Conservation (phyloP, 1,140 invertebrate genomes). For the Psilanteris sp. region DNA sequence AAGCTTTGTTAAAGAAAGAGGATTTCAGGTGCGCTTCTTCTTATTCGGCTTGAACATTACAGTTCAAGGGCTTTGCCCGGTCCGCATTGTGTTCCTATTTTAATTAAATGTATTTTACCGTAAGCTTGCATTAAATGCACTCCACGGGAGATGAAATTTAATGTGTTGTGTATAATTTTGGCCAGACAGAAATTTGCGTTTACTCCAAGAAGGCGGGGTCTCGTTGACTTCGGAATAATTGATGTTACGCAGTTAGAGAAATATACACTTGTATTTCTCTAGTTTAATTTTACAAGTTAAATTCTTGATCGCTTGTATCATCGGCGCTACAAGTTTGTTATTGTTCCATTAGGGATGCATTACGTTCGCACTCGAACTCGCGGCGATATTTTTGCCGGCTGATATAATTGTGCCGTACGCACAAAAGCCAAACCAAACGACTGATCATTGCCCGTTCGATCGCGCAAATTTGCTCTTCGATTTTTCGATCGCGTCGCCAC, state of each 20-base stretch:
- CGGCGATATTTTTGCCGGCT: no score
- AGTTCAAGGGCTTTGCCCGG: slow-evolving; percentile 21
- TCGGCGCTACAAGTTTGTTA: not conserved
- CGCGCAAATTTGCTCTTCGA: no score
- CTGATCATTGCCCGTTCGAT: no score
- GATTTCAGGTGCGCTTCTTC: slow-evolving; percentile 41
- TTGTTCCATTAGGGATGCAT: no score
- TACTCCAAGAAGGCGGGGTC: slow-evolving; percentile 40
- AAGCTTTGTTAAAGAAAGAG: slow-evolving; percentile 14
- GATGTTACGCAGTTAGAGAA: slow-evolving; percentile 49
- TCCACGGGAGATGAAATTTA: slow-evolving; percentile 44
- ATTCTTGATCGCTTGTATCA: slow-evolving; percentile 8
- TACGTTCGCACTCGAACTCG: no score
- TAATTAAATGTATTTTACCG: slow-evolving; percentile 51
- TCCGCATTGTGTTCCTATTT: slow-evolving; percentile 27
- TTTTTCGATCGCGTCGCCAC: no score
- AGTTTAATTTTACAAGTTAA: slow-evolving; percentile 9
- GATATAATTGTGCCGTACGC: no score
- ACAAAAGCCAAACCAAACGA: no score
- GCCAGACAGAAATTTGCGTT: slow-evolving; percentile 55
- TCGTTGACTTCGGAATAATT: slow-evolving; percentile 49
- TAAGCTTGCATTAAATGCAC: slow-evolving; percentile 49
- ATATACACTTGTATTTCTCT: slow-evolving; percentile 27
- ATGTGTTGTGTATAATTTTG: slow-evolving; percentile 52
- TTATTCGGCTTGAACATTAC: slow-evolving; percentile 18